Percentiles rank a stretch among this genome's conserved stretches.
These are phyloP conservation scores for Subanguina moxae DNA, from an alignment of 1,140 invertebrate genomes.

Conservation along the genomic window DNA sequence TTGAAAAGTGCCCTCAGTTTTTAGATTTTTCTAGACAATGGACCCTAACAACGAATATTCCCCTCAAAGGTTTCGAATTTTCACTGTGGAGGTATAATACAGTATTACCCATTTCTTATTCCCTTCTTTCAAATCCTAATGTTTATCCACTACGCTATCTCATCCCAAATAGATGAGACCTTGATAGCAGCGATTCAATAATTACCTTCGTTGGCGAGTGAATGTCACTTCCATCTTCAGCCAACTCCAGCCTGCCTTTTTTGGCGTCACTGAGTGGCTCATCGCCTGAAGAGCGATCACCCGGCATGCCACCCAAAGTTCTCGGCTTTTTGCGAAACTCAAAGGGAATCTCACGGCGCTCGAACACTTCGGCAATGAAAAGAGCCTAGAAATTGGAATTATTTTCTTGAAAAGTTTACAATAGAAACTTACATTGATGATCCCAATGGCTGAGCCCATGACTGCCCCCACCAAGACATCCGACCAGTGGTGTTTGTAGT, in stretches of 20 bases:
- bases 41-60: too few relatives aligned
- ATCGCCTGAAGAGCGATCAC: neutral
- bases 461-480: constrained; percentile 70
- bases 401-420: neutral
- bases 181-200: too few relatives aligned
- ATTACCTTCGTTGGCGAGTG: neutral
- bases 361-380: constrained; percentile 53
- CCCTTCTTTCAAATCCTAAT: too few relatives aligned
- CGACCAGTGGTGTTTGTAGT: constrained; percentile 96
- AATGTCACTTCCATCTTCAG: neutral
- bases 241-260: constrained; percentile 4
- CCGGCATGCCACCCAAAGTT: neutral
- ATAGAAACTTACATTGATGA: constrained; percentile 60
- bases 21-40: too few relatives aligned
- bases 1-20: too few relatives aligned
- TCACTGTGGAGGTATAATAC: too few relatives aligned
- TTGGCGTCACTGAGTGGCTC: neutral
- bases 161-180: too few relatives aligned
- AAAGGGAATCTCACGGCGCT: constrained; percentile 52
- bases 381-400: constrained; percentile 35
- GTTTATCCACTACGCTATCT: too few relatives aligned
- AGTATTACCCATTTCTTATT: too few relatives aligned
- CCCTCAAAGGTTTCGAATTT: too few relatives aligned
- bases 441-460: constrained; percentile 67
- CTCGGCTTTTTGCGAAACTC: neutral